Conservation (phyloP, 2,113 vertebrate genomes). For the Pungitius pungitius region DNA sequence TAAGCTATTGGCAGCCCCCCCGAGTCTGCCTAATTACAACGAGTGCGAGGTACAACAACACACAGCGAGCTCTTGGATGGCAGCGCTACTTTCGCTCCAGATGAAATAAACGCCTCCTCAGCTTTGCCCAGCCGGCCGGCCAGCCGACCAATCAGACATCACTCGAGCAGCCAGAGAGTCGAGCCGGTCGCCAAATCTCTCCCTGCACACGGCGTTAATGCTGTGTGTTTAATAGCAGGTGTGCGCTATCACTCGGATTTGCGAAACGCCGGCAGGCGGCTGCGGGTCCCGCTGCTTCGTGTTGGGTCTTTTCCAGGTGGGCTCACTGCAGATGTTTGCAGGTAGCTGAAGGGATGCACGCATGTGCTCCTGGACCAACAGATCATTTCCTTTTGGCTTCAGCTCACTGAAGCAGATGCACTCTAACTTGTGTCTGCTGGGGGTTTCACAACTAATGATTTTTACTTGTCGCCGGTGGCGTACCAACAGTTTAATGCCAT, state of each 20-base stretch:
- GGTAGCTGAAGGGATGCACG: slow-evolving; percentile 14
- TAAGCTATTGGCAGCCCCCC: slow-evolving; percentile 30
- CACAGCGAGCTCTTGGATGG: slow-evolving; percentile 50
- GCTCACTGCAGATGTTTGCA: slow-evolving; percentile 37
- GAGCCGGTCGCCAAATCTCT: slow-evolving; percentile 5
- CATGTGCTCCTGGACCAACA: neutral
- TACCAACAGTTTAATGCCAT: neutral
- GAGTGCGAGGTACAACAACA: slow-evolving; percentile 55
- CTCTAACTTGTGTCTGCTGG: neutral
- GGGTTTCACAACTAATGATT: neutral
- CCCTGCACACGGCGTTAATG: slow-evolving; percentile 24
- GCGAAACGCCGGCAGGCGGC: slow-evolving; percentile 2
- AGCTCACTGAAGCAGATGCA: neutral
- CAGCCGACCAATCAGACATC: slow-evolving; percentile 24
- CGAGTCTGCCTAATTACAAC: slow-evolving; percentile 67
- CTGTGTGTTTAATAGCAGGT: slow-evolving; percentile 28
- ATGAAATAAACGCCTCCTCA: slow-evolving; percentile 27
- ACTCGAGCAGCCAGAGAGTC: slow-evolving; percentile 16
- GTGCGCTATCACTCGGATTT: slow-evolving; percentile 8
- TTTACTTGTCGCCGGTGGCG: neutral
- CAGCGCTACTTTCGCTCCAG: slow-evolving; percentile 53
- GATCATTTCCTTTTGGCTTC: neutral
- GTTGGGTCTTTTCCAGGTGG: slow-evolving; percentile 14
- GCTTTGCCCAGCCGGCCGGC: slow-evolving; percentile 19
- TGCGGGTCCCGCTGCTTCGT: neutral